Evolutionary conservation across 2,113 vertebrate genomes (phyloP), one percentile per base, ranked within the genome.

Genomic region (Cacatua alba): DNA sequence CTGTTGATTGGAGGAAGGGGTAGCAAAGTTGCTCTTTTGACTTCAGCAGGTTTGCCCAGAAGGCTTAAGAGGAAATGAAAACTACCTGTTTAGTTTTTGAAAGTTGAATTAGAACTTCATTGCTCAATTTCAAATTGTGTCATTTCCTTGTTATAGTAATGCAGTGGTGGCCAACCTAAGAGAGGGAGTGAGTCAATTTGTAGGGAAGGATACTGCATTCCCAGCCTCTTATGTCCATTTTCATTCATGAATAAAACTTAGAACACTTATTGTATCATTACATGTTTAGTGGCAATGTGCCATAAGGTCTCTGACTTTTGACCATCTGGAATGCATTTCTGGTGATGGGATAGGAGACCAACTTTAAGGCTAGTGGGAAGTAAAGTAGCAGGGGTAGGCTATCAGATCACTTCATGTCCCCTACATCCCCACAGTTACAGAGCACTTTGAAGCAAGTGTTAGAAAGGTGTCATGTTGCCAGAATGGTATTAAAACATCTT

Each of bases 221-320:
- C 46, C 37, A 71, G 20, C 3, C 0, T 1, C 8, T 79, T 59
- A 19, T 8, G 3, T 28, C 31, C 28, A 2, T 41, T 28, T 60
- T 28, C 5, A 19, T 19, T 63, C 6, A 1, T 44, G 31, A 53
- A 25, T 57, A 60, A 69, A n/a, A 37, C 20, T 25, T 41, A 76
- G 68, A 69, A 69, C 31, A 10, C 17, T 7, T 55, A 0, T 29
- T 29, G 19, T 23, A 17, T 46, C 18, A 6, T 5, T 72, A 44
- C 5, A 7, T 6, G 23, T 62, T 62, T 68, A 84, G 23, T 35
- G 60, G 16, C 53, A 8, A 4, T 14, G 9, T 6, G 13, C 13
- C 48, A 3, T 2, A 26, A 65, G 17, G 10, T 39, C 26, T 76
- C 21, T 80, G 59, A 55, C 17, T 89, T 62, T 14, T 26, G n/a